These are phyloP conservation scores for Melipona beecheii DNA, from an alignment of 2,888 invertebrate species.

Conservation along the genomic window DNA sequence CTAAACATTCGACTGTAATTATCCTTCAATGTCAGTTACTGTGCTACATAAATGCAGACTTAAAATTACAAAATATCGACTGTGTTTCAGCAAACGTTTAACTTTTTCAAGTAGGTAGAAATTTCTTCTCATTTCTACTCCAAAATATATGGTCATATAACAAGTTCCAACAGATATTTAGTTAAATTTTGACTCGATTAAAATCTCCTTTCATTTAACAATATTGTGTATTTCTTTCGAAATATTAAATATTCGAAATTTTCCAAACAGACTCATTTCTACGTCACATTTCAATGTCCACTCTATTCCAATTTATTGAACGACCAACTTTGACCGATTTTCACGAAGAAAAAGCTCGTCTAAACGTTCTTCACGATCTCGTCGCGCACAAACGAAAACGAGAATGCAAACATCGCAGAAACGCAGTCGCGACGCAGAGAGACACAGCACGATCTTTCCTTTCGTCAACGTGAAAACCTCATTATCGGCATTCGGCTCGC, in stretches of 20 bases:
- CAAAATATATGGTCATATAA: background rate
- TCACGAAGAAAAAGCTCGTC: background rate
- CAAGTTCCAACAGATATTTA: background rate
- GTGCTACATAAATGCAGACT: background rate
- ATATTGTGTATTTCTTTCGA: background rate
- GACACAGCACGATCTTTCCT: background rate
- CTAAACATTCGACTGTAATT: background rate
- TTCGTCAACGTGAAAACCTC: conserved; percentile 10
- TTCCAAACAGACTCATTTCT: background rate
- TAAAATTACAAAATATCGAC: background rate
- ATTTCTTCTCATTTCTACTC: background rate
- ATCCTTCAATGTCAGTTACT: background rate
- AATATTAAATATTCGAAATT: background rate
- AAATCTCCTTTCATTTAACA: background rate
- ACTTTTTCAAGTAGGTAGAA: background rate
- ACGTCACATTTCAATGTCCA: background rate
- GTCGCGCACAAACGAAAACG: background rate
- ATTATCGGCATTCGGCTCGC: conserved; percentile 15
- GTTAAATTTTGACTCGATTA: background rate
- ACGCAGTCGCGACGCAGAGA: background rate
- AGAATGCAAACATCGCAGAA: background rate
- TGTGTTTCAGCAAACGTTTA: background rate
- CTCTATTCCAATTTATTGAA: background rate
- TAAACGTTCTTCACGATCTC: background rate
- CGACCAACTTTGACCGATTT: background rate